Evolutionary conservation across 1,140 invertebrate species (phyloP).

Genomic region (Tachypleus tridentatus): DNA sequence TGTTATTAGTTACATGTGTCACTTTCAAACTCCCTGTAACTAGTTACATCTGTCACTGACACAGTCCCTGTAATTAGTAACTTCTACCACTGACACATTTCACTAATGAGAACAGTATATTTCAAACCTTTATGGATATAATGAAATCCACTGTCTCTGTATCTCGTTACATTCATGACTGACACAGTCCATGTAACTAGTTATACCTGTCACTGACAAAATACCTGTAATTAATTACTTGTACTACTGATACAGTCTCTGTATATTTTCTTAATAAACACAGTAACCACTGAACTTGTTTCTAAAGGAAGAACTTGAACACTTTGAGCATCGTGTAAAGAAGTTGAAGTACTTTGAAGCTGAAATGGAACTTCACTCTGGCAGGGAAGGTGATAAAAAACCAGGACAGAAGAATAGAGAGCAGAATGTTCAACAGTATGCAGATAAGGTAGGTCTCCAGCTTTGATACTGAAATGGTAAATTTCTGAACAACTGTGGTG

Average conservation of each 20-base stretch:
- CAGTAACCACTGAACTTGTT: conserved; percentile 14
- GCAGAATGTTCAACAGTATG: conserved; percentile 43
- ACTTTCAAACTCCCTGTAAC: no score
- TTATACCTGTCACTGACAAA: neutral
- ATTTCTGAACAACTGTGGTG: conserved; percentile 30
- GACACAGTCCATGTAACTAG: no score
- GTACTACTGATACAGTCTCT: neutral
- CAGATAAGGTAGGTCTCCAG: conserved; percentile 41
- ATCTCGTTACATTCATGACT: no score
- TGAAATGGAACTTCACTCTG: conserved; percentile 45
- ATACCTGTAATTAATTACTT: neutral
- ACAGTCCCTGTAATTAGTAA: no score
- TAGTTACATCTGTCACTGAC: no score
- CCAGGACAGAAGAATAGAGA: conserved; percentile 38
- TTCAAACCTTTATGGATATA: no score
- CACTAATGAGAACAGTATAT: no score
- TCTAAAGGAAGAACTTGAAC: conserved; percentile 58
- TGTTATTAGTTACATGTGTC: no score
- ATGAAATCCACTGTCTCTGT: no score
- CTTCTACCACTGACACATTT: no score
- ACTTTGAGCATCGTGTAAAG: conserved; percentile 71
- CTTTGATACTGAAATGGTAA: conserved; percentile 47
- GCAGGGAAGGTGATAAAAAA: conserved; percentile 30
- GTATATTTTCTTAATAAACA: neutral
- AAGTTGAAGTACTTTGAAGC: conserved; percentile 70